Percentiles rank a stretch among this genome's conserved stretches.
phyloP scores from a whole-genome alignment of 2,888 invertebrate species.

The Eurytoma adleriae region DNA sequence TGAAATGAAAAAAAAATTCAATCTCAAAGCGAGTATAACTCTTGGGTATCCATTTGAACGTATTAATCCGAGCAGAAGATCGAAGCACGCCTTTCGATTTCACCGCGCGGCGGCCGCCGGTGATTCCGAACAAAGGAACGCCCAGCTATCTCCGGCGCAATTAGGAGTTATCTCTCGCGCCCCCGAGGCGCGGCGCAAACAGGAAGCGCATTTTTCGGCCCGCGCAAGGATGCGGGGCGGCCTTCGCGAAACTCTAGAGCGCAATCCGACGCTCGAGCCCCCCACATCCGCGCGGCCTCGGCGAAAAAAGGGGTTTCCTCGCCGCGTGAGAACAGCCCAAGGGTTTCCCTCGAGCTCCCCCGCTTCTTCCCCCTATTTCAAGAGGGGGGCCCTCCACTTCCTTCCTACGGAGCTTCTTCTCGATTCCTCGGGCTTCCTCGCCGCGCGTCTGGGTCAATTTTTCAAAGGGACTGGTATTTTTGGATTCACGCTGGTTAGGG shows the following conservation, averaged over 20 bases:
- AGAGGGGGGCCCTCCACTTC: neutral
- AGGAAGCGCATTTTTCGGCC: slow-evolving; percentile 12
- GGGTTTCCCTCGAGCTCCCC: slow-evolving; percentile 33
- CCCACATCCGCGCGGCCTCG: slow-evolving; percentile 43
- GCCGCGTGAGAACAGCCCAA: slow-evolving; percentile 26
- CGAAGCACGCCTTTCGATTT: too few relatives aligned
- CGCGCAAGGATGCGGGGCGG: slow-evolving; percentile 24
- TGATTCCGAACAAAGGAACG: neutral
- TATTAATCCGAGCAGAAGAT: too few relatives aligned
- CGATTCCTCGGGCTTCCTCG: neutral
- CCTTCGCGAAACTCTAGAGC: slow-evolving; percentile 38
- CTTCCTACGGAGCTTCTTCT: neutral
- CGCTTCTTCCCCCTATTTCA: neutral
- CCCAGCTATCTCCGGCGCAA: neutral
- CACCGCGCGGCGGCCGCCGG: too few relatives aligned
- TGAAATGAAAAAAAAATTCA: too few relatives aligned
- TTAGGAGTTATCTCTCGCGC: slow-evolving; percentile 3
- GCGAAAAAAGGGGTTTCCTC: slow-evolving; percentile 39
- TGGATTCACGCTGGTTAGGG: neutral
- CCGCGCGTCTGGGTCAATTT: neutral
- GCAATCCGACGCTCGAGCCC: slow-evolving; percentile 41
- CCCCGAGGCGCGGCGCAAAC: slow-evolving; percentile 3
- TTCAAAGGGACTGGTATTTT: neutral
- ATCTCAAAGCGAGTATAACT: too few relatives aligned
- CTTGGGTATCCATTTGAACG: too few relatives aligned